These are phyloP conservation scores for Nemapogon koenigi DNA, from an alignment of 2,888 invertebrate genomes.

Conservation along the genomic window DNA sequence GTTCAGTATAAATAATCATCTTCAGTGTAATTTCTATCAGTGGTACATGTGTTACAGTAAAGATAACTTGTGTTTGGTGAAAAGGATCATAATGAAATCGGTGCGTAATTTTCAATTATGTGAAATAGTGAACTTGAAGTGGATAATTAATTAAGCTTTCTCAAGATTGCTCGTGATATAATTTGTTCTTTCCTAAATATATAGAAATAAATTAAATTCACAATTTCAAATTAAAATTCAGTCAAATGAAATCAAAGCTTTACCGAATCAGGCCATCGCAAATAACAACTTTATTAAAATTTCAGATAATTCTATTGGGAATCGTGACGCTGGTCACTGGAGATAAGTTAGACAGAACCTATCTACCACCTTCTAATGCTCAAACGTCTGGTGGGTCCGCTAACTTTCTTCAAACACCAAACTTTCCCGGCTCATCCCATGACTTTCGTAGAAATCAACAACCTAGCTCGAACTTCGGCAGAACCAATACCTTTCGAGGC, in stretches of 20 bases:
- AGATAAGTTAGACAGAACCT: constrained; percentile 43
- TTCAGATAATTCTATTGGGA: constrained; percentile 39
- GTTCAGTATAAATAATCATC: constrained; percentile 11
- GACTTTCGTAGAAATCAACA: constrained; percentile 3
- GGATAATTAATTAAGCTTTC: too few species aligned
- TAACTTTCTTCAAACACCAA: constrained; percentile 34
- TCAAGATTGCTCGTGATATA: too few species aligned
- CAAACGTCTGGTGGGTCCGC: constrained; percentile 33
- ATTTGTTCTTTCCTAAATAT: too few species aligned
- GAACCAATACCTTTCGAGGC: constrained; percentile 3
- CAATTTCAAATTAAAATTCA: too few species aligned
- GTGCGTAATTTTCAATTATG: constrained; percentile 32
- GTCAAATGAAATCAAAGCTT: too few species aligned
- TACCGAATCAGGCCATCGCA: too few species aligned
- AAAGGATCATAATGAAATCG: constrained; percentile 35
- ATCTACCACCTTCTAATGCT: constrained; percentile 43
- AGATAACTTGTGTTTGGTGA: constrained; percentile 2
- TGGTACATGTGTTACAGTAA: background rate
- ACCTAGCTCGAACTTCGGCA: background rate
- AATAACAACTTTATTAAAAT: too few species aligned
- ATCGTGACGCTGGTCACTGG: constrained; percentile 32
- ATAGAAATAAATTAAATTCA: too few species aligned
- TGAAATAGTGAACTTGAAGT: too few species aligned
- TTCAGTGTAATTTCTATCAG: constrained; percentile 10
- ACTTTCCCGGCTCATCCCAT: constrained; percentile 15